phyloP scores from a whole-genome alignment of 2,797 vertebrate species.

The Malacoctenus gilli region DNA sequence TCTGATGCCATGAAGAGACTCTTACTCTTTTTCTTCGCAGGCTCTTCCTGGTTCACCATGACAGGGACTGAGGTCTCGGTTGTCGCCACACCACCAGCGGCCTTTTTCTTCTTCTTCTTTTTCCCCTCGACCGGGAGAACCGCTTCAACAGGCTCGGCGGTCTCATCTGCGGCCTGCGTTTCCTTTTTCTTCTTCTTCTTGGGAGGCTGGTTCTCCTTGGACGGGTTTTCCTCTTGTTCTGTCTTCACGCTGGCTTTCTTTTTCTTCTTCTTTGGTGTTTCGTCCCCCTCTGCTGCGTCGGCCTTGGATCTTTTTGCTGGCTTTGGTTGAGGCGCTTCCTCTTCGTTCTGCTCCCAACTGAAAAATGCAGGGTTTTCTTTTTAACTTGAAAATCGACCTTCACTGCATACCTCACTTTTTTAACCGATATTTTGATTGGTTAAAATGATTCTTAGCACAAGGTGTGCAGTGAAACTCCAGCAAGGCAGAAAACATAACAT shows the following conservation, averaged over 20 bases:
- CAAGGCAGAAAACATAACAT: neutral
- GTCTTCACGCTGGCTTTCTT: neutral
- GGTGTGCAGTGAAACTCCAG: too few species aligned
- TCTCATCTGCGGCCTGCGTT: slow-evolving; percentile 2
- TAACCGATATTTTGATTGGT: too few species aligned
- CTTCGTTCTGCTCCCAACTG: slow-evolving; percentile 32
- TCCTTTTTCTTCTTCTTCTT: slow-evolving; percentile 14
- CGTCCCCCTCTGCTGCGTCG: neutral
- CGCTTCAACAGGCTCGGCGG: neutral
- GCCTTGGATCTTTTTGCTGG: slow-evolving; percentile 23
- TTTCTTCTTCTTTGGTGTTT: slow-evolving; percentile 57
- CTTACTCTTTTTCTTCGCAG: slow-evolving; percentile 63
- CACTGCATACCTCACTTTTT: too few species aligned
- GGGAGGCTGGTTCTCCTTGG: slow-evolving; percentile 61
- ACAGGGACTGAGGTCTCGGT: neutral
- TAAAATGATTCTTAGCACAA: too few species aligned
- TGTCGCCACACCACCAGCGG: accelerated
- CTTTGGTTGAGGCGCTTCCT: slow-evolving; percentile 4
- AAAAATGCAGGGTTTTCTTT: neutral
- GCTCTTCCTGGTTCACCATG: neutral
- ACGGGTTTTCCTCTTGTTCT: slow-evolving; percentile 51
- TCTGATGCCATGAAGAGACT: too few species aligned
- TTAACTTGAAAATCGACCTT: neutral
- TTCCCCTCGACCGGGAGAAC: slow-evolving; percentile 20
- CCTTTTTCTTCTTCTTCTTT: neutral